A percentile compares a stretch with the other conserved stretches of the same genome.
phyloP scores from a whole-genome alignment of 2,113 vertebrate species.

The Alligator sinensis region DNA sequence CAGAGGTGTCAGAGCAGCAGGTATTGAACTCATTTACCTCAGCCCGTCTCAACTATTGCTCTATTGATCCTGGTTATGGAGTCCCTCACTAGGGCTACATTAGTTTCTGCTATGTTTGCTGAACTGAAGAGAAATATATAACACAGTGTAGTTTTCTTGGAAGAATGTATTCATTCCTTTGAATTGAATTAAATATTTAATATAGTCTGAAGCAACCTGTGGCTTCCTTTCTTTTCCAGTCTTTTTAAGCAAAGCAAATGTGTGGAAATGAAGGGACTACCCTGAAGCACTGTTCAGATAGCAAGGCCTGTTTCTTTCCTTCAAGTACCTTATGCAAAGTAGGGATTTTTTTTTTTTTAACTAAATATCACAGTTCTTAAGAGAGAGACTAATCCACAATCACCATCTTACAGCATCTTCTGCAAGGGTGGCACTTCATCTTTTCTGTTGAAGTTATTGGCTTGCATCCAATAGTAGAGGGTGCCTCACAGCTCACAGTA shows the following conservation, averaged over 20 bases:
- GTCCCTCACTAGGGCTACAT: background rate
- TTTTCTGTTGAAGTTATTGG: too few relatives aligned
- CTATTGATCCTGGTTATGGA: background rate
- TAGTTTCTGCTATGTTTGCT: background rate
- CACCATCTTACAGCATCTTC: too few relatives aligned
- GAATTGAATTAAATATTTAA: background rate
- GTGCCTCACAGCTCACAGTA: too few relatives aligned
- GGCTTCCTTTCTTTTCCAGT: background rate
- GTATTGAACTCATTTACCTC: background rate
- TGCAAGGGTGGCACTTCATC: too few relatives aligned
- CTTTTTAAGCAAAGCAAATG: background rate
- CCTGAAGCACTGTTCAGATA: too few relatives aligned
- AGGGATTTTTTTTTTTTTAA: too few relatives aligned
- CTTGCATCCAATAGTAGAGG: too few relatives aligned
- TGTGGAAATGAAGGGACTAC: background rate
- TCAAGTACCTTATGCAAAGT: too few relatives aligned
- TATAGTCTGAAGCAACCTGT: background rate
- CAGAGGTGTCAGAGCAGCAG: background rate
- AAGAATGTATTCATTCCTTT: background rate
- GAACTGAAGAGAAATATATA: background rate
- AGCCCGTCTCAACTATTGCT: background rate
- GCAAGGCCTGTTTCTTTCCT: too few relatives aligned
- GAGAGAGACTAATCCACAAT: too few relatives aligned
- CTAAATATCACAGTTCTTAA: too few relatives aligned
- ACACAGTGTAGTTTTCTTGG: rapidly evolving